Conservation (phyloP, 2,888 invertebrate species). For the Pandemis heparana region DNA sequence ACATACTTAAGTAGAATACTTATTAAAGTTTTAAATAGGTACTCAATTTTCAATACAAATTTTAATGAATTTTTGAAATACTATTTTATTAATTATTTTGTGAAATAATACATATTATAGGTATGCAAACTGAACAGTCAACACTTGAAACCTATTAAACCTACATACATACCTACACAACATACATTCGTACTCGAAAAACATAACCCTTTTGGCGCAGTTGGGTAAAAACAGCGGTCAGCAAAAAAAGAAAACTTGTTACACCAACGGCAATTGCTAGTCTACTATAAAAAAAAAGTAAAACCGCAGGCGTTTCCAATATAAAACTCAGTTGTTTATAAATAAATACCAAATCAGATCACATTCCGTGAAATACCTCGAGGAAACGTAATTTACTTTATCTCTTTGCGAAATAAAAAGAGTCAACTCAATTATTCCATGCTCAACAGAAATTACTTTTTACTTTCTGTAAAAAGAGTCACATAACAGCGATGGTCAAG, state of each 20-base stretch:
- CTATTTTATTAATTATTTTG: no score
- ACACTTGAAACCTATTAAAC: no score
- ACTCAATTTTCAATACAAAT: not conserved
- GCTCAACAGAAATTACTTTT: conserved; percentile 22
- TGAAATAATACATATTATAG: no score
- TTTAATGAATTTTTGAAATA: no score
- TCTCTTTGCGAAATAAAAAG: conserved; percentile 8
- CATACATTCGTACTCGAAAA: no score
- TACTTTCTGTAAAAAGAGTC: conserved; percentile 17
- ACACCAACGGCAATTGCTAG: no score
- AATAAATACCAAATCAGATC: conserved; percentile 4
- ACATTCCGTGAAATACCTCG: conserved; percentile 14
- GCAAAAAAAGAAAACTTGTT: no score
- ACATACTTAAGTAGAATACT: no score
- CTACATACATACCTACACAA: no score
- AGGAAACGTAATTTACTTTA: conserved; percentile 15
- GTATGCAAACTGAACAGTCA: no score
- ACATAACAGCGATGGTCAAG: not conserved
- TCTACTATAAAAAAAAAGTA: not conserved
- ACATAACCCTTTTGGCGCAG: no score
- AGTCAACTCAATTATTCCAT: conserved; percentile 24
- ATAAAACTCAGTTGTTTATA: not conserved
- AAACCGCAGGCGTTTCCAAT: not conserved
- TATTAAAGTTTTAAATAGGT: not conserved
- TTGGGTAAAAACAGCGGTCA: no score